Evolutionary conservation across 2,797 vertebrate genomes (phyloP).

Genomic region (Gouania willdenowi): DNA sequence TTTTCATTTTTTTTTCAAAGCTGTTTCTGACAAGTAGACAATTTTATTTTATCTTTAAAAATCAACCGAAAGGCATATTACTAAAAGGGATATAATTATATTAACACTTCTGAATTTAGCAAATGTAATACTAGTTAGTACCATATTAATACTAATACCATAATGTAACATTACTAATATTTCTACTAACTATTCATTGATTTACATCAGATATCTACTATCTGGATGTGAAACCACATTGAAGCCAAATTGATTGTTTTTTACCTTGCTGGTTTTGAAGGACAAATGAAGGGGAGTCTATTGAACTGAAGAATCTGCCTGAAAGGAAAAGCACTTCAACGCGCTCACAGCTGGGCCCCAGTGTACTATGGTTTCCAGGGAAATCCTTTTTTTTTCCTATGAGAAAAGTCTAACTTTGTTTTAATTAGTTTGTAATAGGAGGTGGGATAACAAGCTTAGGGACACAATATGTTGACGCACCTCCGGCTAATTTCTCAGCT

Average conservation of each 20-base stretch:
- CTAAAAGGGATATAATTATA: constrained; percentile 1
- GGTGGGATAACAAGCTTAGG: constrained; percentile 50
- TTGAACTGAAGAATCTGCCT: constrained; percentile 16
- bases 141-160: too few relatives aligned
- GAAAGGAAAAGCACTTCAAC: constrained; percentile 23
- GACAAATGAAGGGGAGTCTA: constrained; percentile 42
- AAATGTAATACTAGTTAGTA: too few relatives aligned
- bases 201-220: constrained; percentile 37
- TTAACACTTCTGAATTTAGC: constrained; percentile 2
- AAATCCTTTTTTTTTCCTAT: constrained; percentile 22
- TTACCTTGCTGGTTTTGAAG: constrained; percentile 51
- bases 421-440: constrained; percentile 51
- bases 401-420: constrained; percentile 34
- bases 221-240: constrained; percentile 49
- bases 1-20: constrained; percentile 1
- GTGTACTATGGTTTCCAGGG: constrained; percentile 29
- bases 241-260: constrained; percentile 57
- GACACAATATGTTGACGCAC: constrained; percentile 54
- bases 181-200: constrained; percentile 42
- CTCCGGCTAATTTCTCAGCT: constrained; percentile 57
- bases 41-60: constrained; percentile 1
- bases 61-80: constrained; percentile 11
- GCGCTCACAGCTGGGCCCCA: constrained; percentile 9
- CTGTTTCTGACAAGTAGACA: constrained; percentile 6
- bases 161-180: constrained; percentile 8